phyloP scores from a whole-genome alignment of 2,113 vertebrate genomes.

The Pseudois nayaur region DNA sequence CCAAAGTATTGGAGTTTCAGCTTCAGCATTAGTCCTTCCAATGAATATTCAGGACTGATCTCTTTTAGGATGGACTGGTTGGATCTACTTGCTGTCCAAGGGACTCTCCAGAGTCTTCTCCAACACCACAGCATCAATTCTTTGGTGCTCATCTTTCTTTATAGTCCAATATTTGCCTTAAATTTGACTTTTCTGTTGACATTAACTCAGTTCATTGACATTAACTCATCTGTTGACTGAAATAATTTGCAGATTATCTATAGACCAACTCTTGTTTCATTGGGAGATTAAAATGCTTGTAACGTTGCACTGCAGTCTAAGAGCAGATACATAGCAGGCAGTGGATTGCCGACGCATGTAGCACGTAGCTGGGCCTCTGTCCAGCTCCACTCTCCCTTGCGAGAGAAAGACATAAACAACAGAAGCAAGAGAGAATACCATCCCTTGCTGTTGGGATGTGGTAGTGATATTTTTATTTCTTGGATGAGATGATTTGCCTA shows the following conservation, averaged over 20 bases:
- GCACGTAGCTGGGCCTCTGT: slow-evolving; percentile 61
- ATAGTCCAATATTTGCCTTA: not conserved
- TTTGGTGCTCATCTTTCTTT: not conserved
- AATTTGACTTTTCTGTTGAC: not conserved
- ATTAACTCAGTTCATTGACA: not conserved
- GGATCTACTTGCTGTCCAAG: not conserved
- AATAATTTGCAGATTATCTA: slow-evolving; percentile 23
- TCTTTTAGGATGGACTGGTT: not conserved
- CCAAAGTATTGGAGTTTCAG: not conserved
- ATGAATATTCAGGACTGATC: not conserved
- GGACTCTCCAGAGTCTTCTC: not conserved
- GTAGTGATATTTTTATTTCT: slow-evolving; percentile 54
- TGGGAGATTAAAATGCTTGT: slow-evolving; percentile 40
- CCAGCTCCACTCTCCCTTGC: slow-evolving; percentile 51
- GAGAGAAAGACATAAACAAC: slow-evolving; percentile 60
- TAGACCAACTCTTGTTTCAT: slow-evolving; percentile 21
- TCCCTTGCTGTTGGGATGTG: not conserved
- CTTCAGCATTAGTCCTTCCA: not conserved
- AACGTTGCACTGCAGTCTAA: slow-evolving; percentile 30
- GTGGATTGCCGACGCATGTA: not conserved
- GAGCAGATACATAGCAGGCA: slow-evolving; percentile 46
- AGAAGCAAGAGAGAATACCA: slow-evolving; percentile 47
- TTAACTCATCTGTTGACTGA: slow-evolving; percentile 23
- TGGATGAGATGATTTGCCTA: slow-evolving; percentile 36
- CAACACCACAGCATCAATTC: not conserved